Evolutionary conservation across 2,797 vertebrate genomes (phyloP).

Genomic region (Moxostoma hubbsi): DNA sequence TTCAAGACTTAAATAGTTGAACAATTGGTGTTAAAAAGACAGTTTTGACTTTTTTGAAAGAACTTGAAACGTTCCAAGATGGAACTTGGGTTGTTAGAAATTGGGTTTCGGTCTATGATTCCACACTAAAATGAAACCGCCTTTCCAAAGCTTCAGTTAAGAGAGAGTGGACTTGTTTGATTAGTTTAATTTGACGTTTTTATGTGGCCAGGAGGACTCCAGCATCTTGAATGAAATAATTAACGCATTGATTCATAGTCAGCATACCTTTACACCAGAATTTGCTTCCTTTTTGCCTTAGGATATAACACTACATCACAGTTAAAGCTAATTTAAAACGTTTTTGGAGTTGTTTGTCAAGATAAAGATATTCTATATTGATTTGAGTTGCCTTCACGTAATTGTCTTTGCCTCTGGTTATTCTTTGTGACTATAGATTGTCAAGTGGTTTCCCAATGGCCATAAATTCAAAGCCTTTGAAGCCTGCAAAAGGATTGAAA

Average conservation of each 20-base stretch:
- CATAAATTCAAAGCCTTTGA: not conserved
- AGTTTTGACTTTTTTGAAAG: not conserved
- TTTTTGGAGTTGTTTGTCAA: not conserved
- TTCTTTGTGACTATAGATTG: not conserved
- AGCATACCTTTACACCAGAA: not conserved
- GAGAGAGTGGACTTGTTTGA: no score
- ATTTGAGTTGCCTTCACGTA: conserved; percentile 10
- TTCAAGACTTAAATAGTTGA: not conserved
- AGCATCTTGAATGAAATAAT: no score
- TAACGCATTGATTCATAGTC: not conserved
- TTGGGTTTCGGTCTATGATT: not conserved
- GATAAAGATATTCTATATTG: not conserved
- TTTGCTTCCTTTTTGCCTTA: not conserved
- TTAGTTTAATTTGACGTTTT: no score
- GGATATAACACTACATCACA: not conserved
- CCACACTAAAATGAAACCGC: no score
- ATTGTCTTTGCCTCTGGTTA: conserved; percentile 20
- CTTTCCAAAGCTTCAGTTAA: no score
- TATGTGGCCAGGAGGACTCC: no score
- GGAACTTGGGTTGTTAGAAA: not conserved
- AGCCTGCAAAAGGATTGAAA: conserved; percentile 7
- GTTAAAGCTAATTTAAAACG: conserved; percentile 10
- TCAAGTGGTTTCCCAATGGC: not conserved
- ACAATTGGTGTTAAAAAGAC: not conserved
- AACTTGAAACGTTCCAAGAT: not conserved